Base-by-base conservation (phyloP, 2,888 invertebrate species). In the Lochmaea crataegi region DNA sequence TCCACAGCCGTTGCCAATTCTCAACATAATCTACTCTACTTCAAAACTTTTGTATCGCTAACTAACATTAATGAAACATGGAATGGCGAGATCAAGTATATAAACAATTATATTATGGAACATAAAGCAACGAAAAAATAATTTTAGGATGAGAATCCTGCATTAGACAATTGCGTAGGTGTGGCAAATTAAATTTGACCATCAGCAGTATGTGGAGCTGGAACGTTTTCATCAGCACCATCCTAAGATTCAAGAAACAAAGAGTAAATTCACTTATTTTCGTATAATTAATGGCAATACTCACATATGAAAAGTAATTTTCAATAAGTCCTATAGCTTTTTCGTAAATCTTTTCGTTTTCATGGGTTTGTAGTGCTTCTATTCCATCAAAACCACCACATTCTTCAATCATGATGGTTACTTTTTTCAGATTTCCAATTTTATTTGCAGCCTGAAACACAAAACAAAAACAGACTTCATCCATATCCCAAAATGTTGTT, bases 371-470 rank as follows among this genome's bases (percentile, higher is more conserved):
- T 60, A 99, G 87, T 2, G 88, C 88, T 85, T 99, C 98, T 65
- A 99, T 91, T 84, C 94, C 94, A 85, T 98, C 98, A 67, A 99
- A 87, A 14, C 96, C 96, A 0, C 95, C 96, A 75, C 93, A 91
- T 86, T 98, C 96, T 86, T 99, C 98, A 66, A 99, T 90, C 87
- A 93, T 91, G 41, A 95, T 85, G 69, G 94, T 94, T 0, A 97
- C 79, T 16, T 90, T 89, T 7, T 96, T 95, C 1, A 92, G 88
- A 83, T 95, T 93, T 1, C 92, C 93, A 75, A 92, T 89, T 82
- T 93, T 94, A 51, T 92, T 91, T 0, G 96, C 96, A 71, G 93
- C 92, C 92, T 93, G 84, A 0, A 86, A 85, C 16, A 38, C 32
- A 7, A 38, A 7, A 38, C 32, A 38, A 38, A 9, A 38, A 38